Evolutionary conservation across 2,113 vertebrate species (phyloP).

Genomic region (Neogale vison): DNA sequence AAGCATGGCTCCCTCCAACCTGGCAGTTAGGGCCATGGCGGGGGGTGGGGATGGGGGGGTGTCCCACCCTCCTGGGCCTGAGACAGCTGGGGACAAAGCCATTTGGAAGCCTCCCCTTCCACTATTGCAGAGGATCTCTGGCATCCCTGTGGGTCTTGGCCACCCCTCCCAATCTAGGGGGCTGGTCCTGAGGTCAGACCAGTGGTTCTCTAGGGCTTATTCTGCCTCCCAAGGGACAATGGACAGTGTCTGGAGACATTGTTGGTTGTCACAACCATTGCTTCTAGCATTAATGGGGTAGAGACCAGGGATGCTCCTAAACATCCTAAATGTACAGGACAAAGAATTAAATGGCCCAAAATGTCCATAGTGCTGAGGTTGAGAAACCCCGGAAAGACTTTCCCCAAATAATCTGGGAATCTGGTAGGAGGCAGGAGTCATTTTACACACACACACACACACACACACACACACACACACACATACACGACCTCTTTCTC

Average conservation of each 20-base stretch:
- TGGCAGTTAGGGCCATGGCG: neutral
- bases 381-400: slow-evolving; percentile 6
- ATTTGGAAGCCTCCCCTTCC: neutral
- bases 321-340: neutral
- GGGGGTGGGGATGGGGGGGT: fast-evolving
- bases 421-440: neutral
- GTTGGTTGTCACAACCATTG: neutral
- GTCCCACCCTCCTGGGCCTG: neutral
- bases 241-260: slow-evolving; percentile 28
- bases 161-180: neutral
- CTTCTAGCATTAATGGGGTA: slow-evolving; percentile 3
- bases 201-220: slow-evolving; percentile 9
- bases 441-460: neutral
- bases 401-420: neutral
- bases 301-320: neutral
- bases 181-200: neutral
- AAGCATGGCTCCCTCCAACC: slow-evolving; percentile 34
- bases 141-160: neutral
- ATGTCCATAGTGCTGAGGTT: neutral
- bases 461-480: fast-evolving
- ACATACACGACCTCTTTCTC: too few species aligned
- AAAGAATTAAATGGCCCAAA: slow-evolving; percentile 28
- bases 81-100: neutral
- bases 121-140: neutral
- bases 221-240: neutral